Base-by-base conservation (phyloP, 2,113 vertebrate genomes). In the Vanacampus margaritifer region DNA sequence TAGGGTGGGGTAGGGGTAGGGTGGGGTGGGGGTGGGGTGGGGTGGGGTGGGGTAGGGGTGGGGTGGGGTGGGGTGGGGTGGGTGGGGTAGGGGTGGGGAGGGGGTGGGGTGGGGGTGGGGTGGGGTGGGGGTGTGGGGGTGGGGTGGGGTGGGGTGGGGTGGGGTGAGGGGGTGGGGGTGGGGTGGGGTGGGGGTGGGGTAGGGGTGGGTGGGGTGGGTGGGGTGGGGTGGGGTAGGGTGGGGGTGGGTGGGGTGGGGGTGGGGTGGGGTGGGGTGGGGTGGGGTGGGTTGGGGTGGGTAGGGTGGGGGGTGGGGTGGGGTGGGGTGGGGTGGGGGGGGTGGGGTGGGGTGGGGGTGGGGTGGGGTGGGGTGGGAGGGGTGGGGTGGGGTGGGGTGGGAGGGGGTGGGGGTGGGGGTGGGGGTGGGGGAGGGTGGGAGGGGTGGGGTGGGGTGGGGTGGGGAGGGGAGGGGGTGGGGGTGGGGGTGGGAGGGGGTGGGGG, bases 121-220 rank as follows among this genome's bases (percentile, higher is more conserved):
- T 48, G 19, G 46, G 46, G 46, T 48, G 12, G 19, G 46, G 46
- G 46, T 48, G 19, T 48, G 19, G 46, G 46, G 46, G 21, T 50
- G 21, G 46, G 46, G 46, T 50, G 46, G 46, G 46, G 21, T 50
- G 21, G 46, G 46, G 46, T 50, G 46, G 46, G 46, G 21, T 50
- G 21, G 46, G 46, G 46, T 50, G 21, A 50, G 46, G 46, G 46
- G 46, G 46, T 50, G 21, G 21, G 46, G 46, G 46, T 50, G 46
- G 46, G 46, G 21, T 64, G n/a, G 36, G 62, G 62, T 36, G 46
- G 16, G 43, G 64, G 64, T 46, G 43, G 64, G 64, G 54, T 53
- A 51, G 64, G 64, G 64, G 54, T 66, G 54, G 64, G 64, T 66
- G 54, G 64, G 64, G 46, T 66, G 64, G 64, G 46, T 66, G 64